Evolutionary conservation across 2,113 vertebrate genomes (phyloP), one percentile per base, ranked within the genome.

Genomic region (Thalassarche chlororhynchos): DNA sequence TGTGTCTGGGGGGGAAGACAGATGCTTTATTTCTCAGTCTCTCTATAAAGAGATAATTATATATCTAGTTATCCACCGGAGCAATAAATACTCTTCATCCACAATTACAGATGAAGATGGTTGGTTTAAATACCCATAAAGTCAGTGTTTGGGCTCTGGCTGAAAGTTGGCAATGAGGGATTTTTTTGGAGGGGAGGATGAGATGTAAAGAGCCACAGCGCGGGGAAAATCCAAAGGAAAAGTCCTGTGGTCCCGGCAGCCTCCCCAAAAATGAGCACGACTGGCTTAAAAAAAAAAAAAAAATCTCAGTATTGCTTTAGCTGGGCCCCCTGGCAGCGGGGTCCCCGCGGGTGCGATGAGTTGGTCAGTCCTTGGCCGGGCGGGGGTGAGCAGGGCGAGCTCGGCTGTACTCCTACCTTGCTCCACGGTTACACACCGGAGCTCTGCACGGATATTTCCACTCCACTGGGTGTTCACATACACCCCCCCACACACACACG

Each of bases 31-130:
- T 84, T 96, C 93, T 91, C 69, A 10, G 54, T 54, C 79, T 84
- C 90, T 93, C 87, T 81, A 84, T 93, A 93, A 95, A 94, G 90
- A 94, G 90, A 94, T 87, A 90, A 94, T 94, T 96, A 84, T 94
- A 66, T 88, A 74, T 93, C 87, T 81, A 93, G 82, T 94, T 94
- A 87, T 93, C 87, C 93, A 79, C 76, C 40, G 71, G 77, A 89
- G 95, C 89, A 89, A 94, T 96, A 94, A 96, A 96, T 93, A 88
- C 79, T 90, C 75, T 80, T 85, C 90, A 78, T 77, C 87, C 87
- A 28, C 93, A 96, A 90, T 95, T 90, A 96, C 87, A 93, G 87
- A 82, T 71, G 75, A 84, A 95, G 84, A 93, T 44, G 74, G 38
- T 69, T 84, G 90, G 70, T 72, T 93, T 93, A 95, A 96, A 93